A percentile compares a stretch with the other conserved stretches of the same genome.
phyloP scores from a whole-genome alignment of 2,113 vertebrate species.

The Corythornis cristatus region DNA sequence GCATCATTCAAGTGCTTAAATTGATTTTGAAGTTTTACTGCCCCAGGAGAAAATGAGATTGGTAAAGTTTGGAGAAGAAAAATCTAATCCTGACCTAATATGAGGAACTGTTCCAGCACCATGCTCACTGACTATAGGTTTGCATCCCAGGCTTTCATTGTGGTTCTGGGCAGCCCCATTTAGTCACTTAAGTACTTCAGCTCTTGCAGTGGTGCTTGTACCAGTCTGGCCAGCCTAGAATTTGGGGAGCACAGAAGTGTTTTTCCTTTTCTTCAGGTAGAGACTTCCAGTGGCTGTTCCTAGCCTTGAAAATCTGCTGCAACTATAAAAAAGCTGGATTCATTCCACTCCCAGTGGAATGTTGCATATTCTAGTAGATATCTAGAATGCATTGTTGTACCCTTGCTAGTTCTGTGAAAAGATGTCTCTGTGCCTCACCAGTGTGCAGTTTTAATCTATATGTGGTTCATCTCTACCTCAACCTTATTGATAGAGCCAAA shows the following conservation, averaged over 20 bases:
- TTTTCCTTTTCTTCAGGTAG: not conserved
- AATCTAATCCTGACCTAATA: not conserved
- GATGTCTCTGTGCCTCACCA: not conserved
- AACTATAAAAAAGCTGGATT: not conserved
- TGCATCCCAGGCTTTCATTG: not conserved
- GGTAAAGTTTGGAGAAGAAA: not conserved
- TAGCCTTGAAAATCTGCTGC: not conserved
- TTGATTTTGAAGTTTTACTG: not conserved
- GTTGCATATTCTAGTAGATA: not conserved
- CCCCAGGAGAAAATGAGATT: not conserved
- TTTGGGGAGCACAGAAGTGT: not conserved
- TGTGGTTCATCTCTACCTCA: fast-evolving
- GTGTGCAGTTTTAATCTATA: not conserved
- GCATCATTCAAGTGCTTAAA: not conserved
- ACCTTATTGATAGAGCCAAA: not conserved
- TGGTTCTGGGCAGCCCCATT: fast-evolving
- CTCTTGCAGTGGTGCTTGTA: not conserved
- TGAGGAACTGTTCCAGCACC: not conserved
- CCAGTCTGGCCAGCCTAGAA: not conserved
- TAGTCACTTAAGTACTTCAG: too few relatives aligned
- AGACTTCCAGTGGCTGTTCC: not conserved
- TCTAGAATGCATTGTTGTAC: fast-evolving
- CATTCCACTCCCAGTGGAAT: not conserved
- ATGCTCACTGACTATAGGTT: not conserved
- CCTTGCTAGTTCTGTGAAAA: not conserved